phyloP scores from a whole-genome alignment of 2,113 vertebrate genomes.

The Hemibates koningsi region DNA sequence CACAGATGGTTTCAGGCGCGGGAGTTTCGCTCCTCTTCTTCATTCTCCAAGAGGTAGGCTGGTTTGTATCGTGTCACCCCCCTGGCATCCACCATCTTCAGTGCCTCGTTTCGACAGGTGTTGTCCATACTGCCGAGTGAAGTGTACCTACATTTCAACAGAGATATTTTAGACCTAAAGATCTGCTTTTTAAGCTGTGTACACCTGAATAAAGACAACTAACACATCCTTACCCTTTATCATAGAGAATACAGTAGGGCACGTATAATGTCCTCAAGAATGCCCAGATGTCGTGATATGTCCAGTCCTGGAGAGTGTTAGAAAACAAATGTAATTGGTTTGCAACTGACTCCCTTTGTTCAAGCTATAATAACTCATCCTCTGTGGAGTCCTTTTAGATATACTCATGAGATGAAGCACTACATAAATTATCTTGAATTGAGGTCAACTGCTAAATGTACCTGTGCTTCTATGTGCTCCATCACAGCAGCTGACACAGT shows the following conservation, averaged over 20 bases:
- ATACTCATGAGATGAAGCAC: not conserved
- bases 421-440: not conserved
- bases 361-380: not conserved
- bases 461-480: not conserved
- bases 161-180: not conserved
- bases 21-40: constrained; percentile 85
- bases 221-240: constrained; percentile 81
- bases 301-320: constrained; percentile 83
- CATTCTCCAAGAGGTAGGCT: constrained; percentile 84
- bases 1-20: constrained; percentile 55
- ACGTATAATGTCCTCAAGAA: constrained; percentile 86
- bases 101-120: constrained; percentile 77
- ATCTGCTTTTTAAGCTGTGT: not conserved
- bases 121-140: constrained; percentile 89
- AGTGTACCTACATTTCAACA: constrained; percentile 77
- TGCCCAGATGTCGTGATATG: constrained; percentile 92
- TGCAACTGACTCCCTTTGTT: not conserved
- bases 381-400: not conserved
- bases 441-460: not conserved
- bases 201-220: not conserved
- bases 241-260: constrained; percentile 93
- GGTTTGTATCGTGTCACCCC: constrained; percentile 78
- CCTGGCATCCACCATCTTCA: constrained; percentile 67
- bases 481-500: not conserved
- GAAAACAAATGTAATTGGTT: not conserved